Conservation (phyloP, 2,888 invertebrate genomes). For the Plebejus melissa region DNA sequence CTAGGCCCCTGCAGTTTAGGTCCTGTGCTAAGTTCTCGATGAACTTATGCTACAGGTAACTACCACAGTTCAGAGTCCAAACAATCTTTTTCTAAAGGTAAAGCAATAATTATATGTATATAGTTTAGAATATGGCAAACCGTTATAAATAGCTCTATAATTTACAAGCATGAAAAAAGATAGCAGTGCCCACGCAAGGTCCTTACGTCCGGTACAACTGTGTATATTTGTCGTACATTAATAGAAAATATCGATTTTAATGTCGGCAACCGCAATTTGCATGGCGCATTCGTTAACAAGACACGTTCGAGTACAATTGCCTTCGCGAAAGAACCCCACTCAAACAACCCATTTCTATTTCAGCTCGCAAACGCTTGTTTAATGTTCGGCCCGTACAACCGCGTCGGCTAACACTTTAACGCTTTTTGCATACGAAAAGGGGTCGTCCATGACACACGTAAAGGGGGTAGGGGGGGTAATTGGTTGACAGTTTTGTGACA, state of each 20-base stretch:
- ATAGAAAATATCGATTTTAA: conserved; percentile 33
- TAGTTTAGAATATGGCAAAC: neutral
- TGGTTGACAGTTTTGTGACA: too few species aligned
- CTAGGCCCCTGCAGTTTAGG: too few species aligned
- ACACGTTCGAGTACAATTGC: conserved; percentile 77
- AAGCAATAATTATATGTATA: neutral
- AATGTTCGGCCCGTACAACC: conserved; percentile 76
- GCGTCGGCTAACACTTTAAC: conserved; percentile 75
- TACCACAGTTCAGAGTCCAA: too few species aligned
- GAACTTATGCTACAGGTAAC: too few species aligned
- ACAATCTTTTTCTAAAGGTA: neutral
- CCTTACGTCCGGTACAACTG: neutral
- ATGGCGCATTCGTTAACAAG: conserved; percentile 76
- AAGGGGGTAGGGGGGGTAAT: too few species aligned
- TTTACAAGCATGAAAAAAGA: neutral
- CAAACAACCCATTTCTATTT: conserved; percentile 78
- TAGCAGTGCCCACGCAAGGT: neutral
- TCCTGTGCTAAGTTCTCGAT: too few species aligned
- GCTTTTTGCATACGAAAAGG: conserved; percentile 76
- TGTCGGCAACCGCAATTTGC: conserved; percentile 57
- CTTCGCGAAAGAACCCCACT: conserved; percentile 78
- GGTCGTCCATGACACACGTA: too few species aligned
- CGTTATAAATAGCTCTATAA: neutral
- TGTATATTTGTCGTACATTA: conserved; percentile 8
- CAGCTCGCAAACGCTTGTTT: conserved; percentile 74